These are phyloP conservation scores for Cylas formicarius DNA, from an alignment of 1,140 invertebrate species.

Conservation along the genomic window DNA sequence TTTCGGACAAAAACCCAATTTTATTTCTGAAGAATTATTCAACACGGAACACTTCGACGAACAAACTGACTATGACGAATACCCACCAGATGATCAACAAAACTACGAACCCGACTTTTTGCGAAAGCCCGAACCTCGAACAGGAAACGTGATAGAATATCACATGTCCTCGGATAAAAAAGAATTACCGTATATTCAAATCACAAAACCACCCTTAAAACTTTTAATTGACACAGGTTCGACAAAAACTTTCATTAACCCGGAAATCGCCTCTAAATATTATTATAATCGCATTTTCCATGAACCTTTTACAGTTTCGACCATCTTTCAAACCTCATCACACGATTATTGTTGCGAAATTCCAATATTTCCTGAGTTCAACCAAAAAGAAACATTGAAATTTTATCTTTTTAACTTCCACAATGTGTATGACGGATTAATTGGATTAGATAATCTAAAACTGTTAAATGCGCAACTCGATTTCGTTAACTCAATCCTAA, in stretches of 20 bases:
- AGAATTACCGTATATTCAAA: conserved; percentile 9
- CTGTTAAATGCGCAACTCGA: no score
- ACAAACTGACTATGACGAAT: neutral
- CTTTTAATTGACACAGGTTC: neutral
- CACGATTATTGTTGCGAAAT: conserved; percentile 2
- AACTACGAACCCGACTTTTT: neutral
- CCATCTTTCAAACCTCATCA: conserved; percentile 1
- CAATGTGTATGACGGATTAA: neutral
- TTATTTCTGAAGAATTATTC: neutral
- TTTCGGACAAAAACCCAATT: neutral
- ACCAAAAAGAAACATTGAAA: neutral
- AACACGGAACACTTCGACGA: conserved; percentile 1
- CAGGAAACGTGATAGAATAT: neutral
- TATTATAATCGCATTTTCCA: neutral
- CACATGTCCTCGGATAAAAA: neutral
- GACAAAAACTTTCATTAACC: conserved; percentile 1
- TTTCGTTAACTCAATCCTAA: conserved; percentile 4
- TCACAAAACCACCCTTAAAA: conserved; percentile 3
- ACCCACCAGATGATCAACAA: neutral
- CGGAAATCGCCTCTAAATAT: neutral
- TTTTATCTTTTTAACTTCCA: conserved; percentile 2
- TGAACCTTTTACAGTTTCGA: neutral
- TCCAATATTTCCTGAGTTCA: neutral
- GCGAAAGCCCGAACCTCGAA: neutral
- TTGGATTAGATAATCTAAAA: no score